These are phyloP conservation scores for Bactericera cockerelli DNA, from an alignment of 1,140 invertebrate genomes.

Conservation along the genomic window DNA sequence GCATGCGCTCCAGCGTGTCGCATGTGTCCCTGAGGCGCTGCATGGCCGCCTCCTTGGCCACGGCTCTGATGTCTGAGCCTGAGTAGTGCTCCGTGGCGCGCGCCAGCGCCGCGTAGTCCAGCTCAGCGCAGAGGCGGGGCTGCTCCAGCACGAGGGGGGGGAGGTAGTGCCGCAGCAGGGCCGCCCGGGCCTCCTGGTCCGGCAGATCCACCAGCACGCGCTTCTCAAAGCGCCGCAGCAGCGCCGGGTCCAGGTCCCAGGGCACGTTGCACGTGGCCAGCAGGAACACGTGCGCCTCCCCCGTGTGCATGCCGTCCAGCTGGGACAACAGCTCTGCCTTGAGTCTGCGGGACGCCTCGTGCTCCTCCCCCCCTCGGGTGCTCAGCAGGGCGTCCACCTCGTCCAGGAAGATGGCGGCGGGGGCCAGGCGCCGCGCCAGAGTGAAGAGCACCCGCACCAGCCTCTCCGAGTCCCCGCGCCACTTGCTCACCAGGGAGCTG, in stretches of 20 bases:
- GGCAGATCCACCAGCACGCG: constrained; percentile 48
- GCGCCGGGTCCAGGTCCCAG: constrained; percentile 81
- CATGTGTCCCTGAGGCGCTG: constrained; percentile 30
- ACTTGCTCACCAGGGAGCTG: constrained; percentile 78
- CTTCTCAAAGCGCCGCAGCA: constrained; percentile 77
- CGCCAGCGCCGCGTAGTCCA: constrained; percentile 41
- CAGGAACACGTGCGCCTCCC: constrained; percentile 53
- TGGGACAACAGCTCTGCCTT: constrained; percentile 85
- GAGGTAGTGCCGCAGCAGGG: constrained; percentile 24
- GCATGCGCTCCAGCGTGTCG: constrained; percentile 18
- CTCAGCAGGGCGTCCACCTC: constrained; percentile 84
- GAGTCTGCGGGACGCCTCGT: constrained; percentile 80
- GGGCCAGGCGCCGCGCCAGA: constrained; percentile 75
- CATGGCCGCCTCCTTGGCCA: constrained; percentile 78
- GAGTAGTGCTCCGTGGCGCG: constrained; percentile 58
- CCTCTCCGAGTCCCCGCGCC: constrained; percentile 90
- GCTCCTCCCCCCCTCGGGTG: constrained; percentile 52
- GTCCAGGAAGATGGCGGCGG: constrained; percentile 90
- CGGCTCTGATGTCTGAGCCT: constrained; percentile 70
- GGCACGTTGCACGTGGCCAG: constrained; percentile 82
- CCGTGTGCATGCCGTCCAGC: constrained; percentile 64
- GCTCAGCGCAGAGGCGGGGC: constrained; percentile 25
- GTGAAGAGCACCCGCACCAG: constrained; percentile 74
- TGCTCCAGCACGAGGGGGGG: constrained; percentile 24
- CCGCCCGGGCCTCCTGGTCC: constrained; percentile 14